phyloP scores from a whole-genome alignment of 1,140 invertebrate genomes.

The Leptoteleia sp. region DNA sequence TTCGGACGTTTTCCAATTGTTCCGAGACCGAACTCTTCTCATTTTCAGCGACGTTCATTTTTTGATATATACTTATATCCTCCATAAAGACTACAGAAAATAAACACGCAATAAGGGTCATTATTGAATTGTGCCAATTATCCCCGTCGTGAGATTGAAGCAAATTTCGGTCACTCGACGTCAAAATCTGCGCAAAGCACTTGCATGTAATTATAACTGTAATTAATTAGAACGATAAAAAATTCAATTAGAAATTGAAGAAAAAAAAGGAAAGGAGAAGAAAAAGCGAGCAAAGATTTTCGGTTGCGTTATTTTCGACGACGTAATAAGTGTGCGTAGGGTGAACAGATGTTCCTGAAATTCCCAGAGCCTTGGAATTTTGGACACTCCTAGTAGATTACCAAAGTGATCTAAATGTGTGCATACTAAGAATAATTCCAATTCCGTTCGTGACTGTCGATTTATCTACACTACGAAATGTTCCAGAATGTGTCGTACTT shows the following conservation, averaged over 20 bases:
- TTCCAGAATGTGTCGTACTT: constrained; percentile 33
- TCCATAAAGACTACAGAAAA: too few relatives aligned
- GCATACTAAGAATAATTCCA: constrained; percentile 51
- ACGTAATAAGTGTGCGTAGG: constrained; percentile 51
- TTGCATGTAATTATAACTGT: constrained; percentile 55
- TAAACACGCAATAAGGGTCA: too few relatives aligned
- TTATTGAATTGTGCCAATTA: too few relatives aligned
- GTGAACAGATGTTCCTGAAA: constrained; percentile 43
- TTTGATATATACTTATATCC: too few relatives aligned
- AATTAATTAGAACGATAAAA: constrained; percentile 41
- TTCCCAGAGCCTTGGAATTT: constrained; percentile 43
- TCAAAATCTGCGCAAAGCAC: constrained; percentile 18
- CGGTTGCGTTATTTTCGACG: constrained; percentile 49
- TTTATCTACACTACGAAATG: constrained; percentile 50
- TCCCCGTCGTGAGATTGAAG: too few relatives aligned
- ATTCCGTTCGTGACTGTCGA: constrained; percentile 43
- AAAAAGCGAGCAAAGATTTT: constrained; percentile 15
- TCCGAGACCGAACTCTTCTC: too few relatives aligned
- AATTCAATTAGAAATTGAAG: constrained; percentile 12
- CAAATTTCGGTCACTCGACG: constrained; percentile 4
- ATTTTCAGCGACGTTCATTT: too few relatives aligned
- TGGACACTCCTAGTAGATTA: constrained; percentile 45
- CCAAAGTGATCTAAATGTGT: constrained; percentile 59
- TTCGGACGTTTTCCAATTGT: too few relatives aligned
- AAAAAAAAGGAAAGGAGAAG: neutral